Conservation (phyloP, 2,797 vertebrate genomes). For the Pachyuromys duprasi region DNA sequence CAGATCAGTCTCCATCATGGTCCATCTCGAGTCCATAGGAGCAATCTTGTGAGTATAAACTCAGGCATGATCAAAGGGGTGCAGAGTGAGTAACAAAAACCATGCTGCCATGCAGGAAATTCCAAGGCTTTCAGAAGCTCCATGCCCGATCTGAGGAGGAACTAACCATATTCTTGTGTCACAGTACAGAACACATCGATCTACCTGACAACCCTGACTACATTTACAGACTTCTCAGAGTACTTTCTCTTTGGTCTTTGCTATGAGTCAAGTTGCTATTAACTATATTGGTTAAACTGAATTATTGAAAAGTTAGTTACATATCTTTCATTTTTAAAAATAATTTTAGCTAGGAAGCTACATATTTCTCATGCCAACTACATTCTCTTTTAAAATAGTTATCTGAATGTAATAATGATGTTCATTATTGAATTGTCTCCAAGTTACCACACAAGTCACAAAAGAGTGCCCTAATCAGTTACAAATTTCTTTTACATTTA, state of each 20-base stretch:
- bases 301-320: conserved; percentile 3
- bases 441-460: neutral
- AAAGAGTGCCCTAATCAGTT: neutral
- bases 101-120: neutral
- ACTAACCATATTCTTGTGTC: neutral
- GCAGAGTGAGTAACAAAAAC: neutral
- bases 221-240: neutral
- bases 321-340: conserved; percentile 35
- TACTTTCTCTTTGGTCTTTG: neutral
- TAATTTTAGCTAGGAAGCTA: neutral
- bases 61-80: neutral
- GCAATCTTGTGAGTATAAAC: neutral
- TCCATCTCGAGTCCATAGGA: neutral
- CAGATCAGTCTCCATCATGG: neutral
- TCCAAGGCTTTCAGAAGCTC: neutral
- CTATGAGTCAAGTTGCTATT: neutral
- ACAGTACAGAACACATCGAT: neutral
- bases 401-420: neutral
- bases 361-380: neutral
- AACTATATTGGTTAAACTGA: neutral
- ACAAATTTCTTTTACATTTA: conserved; percentile 52
- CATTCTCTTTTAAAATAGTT: neutral
- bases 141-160: neutral
- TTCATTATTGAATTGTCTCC: neutral
- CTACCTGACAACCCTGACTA: neutral